phyloP scores from a whole-genome alignment of 1,140 invertebrate genomes.

The Myzus persicae region DNA sequence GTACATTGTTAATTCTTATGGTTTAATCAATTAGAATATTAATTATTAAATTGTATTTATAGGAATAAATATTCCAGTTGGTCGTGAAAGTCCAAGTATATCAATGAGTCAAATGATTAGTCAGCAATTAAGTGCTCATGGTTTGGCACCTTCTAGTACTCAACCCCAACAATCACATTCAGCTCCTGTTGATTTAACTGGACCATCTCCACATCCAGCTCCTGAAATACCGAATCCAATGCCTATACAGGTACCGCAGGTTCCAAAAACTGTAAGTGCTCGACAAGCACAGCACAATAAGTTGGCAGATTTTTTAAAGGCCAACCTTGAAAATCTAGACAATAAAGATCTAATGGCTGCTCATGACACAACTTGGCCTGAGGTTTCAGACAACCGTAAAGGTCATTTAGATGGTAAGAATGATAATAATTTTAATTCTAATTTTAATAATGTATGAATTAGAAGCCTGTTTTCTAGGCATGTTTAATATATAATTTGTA shows the following conservation, averaged over 20 bases:
- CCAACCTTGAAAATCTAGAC: conserved; percentile 77
- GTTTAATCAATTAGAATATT: background rate
- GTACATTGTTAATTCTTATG: background rate
- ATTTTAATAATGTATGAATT: background rate
- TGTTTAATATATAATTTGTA: no score
- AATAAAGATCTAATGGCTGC: conserved; percentile 69
- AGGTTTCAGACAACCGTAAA: conserved; percentile 58
- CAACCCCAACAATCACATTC: conserved; percentile 6
- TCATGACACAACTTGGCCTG: conserved; percentile 74
- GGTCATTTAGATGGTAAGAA: conserved; percentile 57
- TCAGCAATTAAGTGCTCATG: conserved; percentile 39
- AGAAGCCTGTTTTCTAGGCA: no score
- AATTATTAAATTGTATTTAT: background rate
- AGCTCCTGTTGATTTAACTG: conserved; percentile 49
- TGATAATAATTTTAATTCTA: background rate
- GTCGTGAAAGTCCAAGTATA: conserved; percentile 51
- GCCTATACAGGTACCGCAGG: conserved; percentile 49
- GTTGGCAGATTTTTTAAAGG: conserved; percentile 70
- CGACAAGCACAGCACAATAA: conserved; percentile 66
- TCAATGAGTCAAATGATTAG: conserved; percentile 52
- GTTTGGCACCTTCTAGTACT: conserved; percentile 23
- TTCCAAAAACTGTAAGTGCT: conserved; percentile 55
- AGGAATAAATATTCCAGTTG: conserved; percentile 39
- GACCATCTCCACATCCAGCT: conserved; percentile 35
- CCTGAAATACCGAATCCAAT: conserved; percentile 29